These are phyloP conservation scores for Quadriops clusia DNA, from an alignment of 2,888 invertebrate species.

Conservation along the genomic window DNA sequence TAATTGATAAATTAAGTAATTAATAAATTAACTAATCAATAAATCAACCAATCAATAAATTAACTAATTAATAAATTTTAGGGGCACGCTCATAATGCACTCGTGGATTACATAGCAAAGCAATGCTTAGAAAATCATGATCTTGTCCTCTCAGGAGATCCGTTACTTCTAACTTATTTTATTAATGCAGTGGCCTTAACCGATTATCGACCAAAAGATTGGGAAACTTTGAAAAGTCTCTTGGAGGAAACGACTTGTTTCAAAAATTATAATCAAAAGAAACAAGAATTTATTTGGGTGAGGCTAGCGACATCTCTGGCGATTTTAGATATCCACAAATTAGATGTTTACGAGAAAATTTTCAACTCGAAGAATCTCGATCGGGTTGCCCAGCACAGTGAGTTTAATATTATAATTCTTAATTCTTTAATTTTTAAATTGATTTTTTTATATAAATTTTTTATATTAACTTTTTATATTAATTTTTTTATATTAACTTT, in stretches of 20 bases:
- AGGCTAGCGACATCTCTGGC: constrained; percentile 45
- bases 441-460: constrained; percentile 2
- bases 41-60: too few species aligned
- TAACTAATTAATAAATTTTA: too few species aligned
- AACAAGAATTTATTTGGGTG: constrained; percentile 41
- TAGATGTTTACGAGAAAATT: constrained; percentile 40
- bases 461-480: too few species aligned
- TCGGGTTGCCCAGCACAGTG: constrained; percentile 25
- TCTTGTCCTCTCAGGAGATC: constrained; percentile 34
- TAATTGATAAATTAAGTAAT: too few species aligned
- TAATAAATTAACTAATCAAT: too few species aligned
- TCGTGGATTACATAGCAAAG: constrained; percentile 47
- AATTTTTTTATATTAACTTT: too few species aligned
- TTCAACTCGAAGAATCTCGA: constrained; percentile 42
- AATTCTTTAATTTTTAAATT: constrained; percentile 7
- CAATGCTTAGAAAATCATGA: constrained; percentile 36
- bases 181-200: constrained; percentile 43
- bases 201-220: constrained; percentile 48
- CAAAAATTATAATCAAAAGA: constrained; percentile 16
- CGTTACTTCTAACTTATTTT: constrained; percentile 38
- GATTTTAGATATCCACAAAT: constrained; percentile 46
- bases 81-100: constrained; percentile 45
- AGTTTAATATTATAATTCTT: constrained; percentile 24
- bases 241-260: constrained; percentile 19
- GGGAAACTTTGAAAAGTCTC: constrained; percentile 37